Percentiles rank a stretch among this genome's conserved stretches.
Evolutionary conservation across 2,888 invertebrate genomes (phyloP).

Genomic region (Archips crataeganus): DNA sequence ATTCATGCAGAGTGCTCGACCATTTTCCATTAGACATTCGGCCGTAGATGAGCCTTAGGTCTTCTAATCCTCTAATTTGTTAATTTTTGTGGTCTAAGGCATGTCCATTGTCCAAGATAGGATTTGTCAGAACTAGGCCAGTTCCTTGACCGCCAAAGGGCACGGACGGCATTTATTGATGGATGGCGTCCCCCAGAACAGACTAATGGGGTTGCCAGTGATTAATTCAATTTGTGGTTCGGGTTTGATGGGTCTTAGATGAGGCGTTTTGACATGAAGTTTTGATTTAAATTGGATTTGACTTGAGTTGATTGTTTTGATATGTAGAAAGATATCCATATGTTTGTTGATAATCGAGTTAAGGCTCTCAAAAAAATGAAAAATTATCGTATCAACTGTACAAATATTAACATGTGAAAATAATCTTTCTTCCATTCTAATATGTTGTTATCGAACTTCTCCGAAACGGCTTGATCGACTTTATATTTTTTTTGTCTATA

Average conservation of each 20-base stretch:
- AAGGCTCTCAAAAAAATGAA: too few species aligned
- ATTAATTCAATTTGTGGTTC: slow-evolving; percentile 23
- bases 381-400: too few species aligned
- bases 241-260: neutral
- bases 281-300: neutral
- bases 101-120: neutral
- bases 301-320: too few species aligned
- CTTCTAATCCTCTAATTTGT: neutral
- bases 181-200: slow-evolving; percentile 14
- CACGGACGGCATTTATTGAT: slow-evolving; percentile 27
- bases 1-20: slow-evolving; percentile 16
- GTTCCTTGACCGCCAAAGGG: slow-evolving; percentile 4
- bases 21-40: neutral
- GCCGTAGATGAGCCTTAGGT: neutral
- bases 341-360: too few species aligned
- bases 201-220: slow-evolving; percentile 15
- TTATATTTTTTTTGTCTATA: too few species aligned
- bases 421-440: too few species aligned
- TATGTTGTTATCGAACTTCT: too few species aligned
- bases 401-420: too few species aligned
- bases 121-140: slow-evolving; percentile 12
- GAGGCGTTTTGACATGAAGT: neutral
- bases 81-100: neutral
- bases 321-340: too few species aligned
- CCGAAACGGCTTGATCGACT: too few species aligned